Percentiles rank a stretch among this genome's conserved stretches.
phyloP scores from a whole-genome alignment of 2,888 invertebrate species.

The Cephus spinipes region DNA sequence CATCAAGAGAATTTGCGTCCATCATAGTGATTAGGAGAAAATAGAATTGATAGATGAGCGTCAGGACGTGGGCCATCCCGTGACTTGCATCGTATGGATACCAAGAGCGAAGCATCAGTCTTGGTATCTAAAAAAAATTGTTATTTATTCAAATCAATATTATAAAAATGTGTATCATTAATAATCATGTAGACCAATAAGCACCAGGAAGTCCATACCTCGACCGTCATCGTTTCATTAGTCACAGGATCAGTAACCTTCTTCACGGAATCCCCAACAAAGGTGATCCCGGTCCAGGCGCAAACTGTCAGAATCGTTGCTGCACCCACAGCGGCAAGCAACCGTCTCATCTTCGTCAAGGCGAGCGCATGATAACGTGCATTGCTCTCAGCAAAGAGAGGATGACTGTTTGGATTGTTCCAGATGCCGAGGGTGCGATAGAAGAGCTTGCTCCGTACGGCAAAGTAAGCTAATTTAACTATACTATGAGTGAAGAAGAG shows the following conservation, averaged over 20 bases:
- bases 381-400: conserved; percentile 86
- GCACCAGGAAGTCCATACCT: conserved; percentile 55
- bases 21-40: conserved; percentile 76
- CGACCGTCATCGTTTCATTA: conserved; percentile 76
- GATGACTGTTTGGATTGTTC: conserved; percentile 88
- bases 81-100: conserved; percentile 83
- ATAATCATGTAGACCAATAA: background rate
- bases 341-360: conserved; percentile 79
- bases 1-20: conserved; percentile 75
- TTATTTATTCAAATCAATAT: conserved; percentile 1
- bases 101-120: conserved; percentile 80
- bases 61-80: conserved; percentile 76
- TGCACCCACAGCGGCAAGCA: conserved; percentile 76
- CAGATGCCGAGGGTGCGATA: conserved; percentile 84
- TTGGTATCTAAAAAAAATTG: conserved; percentile 68
- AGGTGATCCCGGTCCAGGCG: conserved; percentile 83
- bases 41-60: conserved; percentile 78
- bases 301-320: conserved; percentile 74
- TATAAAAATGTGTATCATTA: background rate
- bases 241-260: conserved; percentile 76
- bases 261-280: conserved; percentile 83
- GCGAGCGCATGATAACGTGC: conserved; percentile 81
- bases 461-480: conserved; percentile 81
- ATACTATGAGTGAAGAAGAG: conserved; percentile 84
- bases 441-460: conserved; percentile 78